Evolutionary conservation across 2,888 invertebrate genomes (phyloP), one percentile per base, ranked within the genome.

Genomic region (Phania funesta): DNA sequence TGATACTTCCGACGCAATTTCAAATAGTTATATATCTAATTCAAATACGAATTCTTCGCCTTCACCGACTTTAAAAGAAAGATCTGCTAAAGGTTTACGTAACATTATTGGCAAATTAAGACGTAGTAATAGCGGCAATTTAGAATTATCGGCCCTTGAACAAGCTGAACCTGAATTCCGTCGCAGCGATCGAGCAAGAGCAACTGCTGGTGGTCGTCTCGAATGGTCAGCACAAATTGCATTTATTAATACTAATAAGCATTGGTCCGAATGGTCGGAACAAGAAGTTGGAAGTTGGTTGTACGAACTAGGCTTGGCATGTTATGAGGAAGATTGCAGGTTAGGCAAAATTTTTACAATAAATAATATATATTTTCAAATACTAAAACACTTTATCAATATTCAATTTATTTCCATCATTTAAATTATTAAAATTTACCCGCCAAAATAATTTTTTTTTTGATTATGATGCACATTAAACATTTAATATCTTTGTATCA

Each of bases 281-380:
- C 95, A 96, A 70, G 95, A 95, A 46, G 93, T 97, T 0, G 95
- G 95, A 88, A 94, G 94, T 32, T 98, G 98, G 98, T 90, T 98
- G 38, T 93, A 94, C 84, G 94, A 90, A 38, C 86, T 91, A 84
- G 91, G 91, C 6, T 92, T 98, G 6, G 95, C 96, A 77, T 93
- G 93, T 87, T 98, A 98, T 90, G 93, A 94, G 48, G 92, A 94
- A 0, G 96, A 97, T 80, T 90, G 89, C 75, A 85, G 89, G 90
- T 89, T 52, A 85, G 88, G 84, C 22, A 11, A 2, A n/a, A 4
- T 4, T 5, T 41, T 41, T 41, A 4, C 38, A 41, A n/a, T n/a
- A 41, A 41, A 41, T 41, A n/a, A 13, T 41, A 13, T n/a, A 11
- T 11, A 38, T 11, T 11, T 29, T 4, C 7, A 29, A 7, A 6